A percentile compares a stretch with the other conserved stretches of the same genome.
Evolutionary conservation across 1,140 invertebrate species (phyloP).

Genomic region (Trichoplusia ni): DNA sequence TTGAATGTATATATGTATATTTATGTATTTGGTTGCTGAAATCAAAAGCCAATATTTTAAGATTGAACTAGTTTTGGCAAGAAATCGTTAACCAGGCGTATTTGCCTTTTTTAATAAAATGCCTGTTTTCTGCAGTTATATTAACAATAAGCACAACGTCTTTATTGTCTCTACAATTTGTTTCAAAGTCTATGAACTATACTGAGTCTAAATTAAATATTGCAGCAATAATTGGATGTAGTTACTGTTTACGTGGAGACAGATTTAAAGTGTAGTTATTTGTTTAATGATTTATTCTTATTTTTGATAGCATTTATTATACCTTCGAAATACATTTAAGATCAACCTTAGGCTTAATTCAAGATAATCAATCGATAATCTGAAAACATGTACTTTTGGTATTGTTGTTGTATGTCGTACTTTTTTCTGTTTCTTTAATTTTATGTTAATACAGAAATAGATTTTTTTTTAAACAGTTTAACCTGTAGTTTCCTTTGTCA

Average conservation of each 20-base stretch:
- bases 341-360: slow-evolving; percentile 18
- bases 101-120: no score
- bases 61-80: no score
- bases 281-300: slow-evolving; percentile 20
- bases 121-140: no score
- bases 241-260: neutral
- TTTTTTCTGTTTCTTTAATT: slow-evolving; percentile 32
- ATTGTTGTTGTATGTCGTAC: slow-evolving; percentile 27
- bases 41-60: no score
- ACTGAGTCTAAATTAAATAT: no score
- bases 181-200: no score
- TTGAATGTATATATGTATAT: no score
- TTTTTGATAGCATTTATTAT: slow-evolving; percentile 39
- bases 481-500: neutral
- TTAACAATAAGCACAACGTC: no score
- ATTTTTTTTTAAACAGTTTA: slow-evolving; percentile 40
- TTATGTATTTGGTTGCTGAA: no score
- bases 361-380: slow-evolving; percentile 20
- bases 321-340: slow-evolving; percentile 21
- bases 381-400: slow-evolving; percentile 28
- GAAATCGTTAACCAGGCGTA: no score
- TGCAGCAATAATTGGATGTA: no score
- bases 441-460: slow-evolving; percentile 35
- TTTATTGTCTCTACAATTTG: no score
- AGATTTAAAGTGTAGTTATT: slow-evolving; percentile 5